Evolutionary conservation across 2,888 invertebrate genomes (phyloP).

Genomic region (Perizoma affinitatum): DNA sequence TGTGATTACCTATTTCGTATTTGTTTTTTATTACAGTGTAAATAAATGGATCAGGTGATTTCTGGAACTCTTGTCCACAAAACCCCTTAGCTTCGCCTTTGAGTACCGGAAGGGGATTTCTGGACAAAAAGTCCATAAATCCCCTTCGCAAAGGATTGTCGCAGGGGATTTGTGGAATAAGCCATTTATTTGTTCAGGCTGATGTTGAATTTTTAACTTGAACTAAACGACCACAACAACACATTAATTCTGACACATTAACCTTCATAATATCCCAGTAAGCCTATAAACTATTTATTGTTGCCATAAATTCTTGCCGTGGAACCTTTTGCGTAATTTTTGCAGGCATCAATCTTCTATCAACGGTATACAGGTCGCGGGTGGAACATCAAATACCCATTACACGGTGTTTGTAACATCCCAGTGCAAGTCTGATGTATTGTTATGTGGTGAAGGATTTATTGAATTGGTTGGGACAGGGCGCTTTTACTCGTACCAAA

Average conservation of each 20-base stretch:
- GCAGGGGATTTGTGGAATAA: no score
- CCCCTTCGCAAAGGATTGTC: no score
- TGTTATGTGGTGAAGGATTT: slow-evolving; percentile 24
- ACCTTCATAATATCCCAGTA: slow-evolving; percentile 17
- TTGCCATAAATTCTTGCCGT: slow-evolving; percentile 22
- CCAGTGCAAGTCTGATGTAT: slow-evolving; percentile 19
- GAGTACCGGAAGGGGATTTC: no score
- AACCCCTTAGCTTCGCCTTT: no score
- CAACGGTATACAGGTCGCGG: slow-evolving; percentile 45
- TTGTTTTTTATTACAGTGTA: no score
- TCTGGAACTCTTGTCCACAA: no score
- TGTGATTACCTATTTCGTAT: no score
- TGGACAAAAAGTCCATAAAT: no score
- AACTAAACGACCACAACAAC: slow-evolving; percentile 12
- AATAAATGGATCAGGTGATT: no score
- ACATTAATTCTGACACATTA: slow-evolving; percentile 18
- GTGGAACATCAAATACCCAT: slow-evolving; percentile 62
- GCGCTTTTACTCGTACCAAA: not conserved
- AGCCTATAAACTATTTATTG: slow-evolving; percentile 29
- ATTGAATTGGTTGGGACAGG: slow-evolving; percentile 12
- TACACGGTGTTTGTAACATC: slow-evolving; percentile 42
- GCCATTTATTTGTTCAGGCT: no score
- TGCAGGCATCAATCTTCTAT: slow-evolving; percentile 62
- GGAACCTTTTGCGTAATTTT: slow-evolving; percentile 47
- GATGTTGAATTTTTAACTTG: no score